Conservation (phyloP, 2,888 invertebrate species). For the Lepetodrilus schrolli region DNA sequence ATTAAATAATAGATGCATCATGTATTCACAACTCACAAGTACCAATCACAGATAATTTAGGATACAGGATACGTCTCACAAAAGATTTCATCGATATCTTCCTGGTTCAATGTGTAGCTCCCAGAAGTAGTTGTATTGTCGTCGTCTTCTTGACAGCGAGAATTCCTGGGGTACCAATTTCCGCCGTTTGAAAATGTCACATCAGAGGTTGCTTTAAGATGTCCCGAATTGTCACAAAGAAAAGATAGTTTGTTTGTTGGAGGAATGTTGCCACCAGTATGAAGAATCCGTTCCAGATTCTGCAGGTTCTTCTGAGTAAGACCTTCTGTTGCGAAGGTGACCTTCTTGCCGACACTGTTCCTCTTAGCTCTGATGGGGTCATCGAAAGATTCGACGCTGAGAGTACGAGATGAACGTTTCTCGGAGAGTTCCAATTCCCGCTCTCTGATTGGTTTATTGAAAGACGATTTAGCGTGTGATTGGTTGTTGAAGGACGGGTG, state of each 20-base stretch:
- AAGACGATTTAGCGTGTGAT: not conserved
- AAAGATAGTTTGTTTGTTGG: slow-evolving; percentile 24
- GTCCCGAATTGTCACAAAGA: not conserved
- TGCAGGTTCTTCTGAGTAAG: slow-evolving; percentile 26
- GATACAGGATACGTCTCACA: slow-evolving; percentile 39
- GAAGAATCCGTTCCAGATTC: slow-evolving; percentile 13
- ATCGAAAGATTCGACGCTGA: slow-evolving; percentile 3
- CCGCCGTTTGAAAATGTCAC: slow-evolving; percentile 19
- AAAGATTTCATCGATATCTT: slow-evolving; percentile 46
- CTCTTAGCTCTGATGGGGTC: slow-evolving; percentile 15
- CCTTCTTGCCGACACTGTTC: slow-evolving; percentile 17
- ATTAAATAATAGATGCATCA: not conserved
- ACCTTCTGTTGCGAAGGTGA: slow-evolving; percentile 16
- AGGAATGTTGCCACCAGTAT: not conserved
- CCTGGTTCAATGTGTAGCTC: slow-evolving; percentile 59
- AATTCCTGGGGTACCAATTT: slow-evolving; percentile 28
- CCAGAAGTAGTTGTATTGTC: slow-evolving; percentile 67
- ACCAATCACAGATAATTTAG: not conserved
- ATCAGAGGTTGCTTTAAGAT: not conserved
- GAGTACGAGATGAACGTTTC: not conserved
- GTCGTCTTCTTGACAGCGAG: slow-evolving; percentile 56
- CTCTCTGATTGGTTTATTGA: not conserved
- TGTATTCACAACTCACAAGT: not conserved
- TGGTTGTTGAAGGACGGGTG: slow-evolving; percentile 35
- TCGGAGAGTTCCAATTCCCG: not conserved